phyloP scores from a whole-genome alignment of 30 jellyfish, hydroid and myxozoan species.

The Nemopilema nomurai region DNA sequence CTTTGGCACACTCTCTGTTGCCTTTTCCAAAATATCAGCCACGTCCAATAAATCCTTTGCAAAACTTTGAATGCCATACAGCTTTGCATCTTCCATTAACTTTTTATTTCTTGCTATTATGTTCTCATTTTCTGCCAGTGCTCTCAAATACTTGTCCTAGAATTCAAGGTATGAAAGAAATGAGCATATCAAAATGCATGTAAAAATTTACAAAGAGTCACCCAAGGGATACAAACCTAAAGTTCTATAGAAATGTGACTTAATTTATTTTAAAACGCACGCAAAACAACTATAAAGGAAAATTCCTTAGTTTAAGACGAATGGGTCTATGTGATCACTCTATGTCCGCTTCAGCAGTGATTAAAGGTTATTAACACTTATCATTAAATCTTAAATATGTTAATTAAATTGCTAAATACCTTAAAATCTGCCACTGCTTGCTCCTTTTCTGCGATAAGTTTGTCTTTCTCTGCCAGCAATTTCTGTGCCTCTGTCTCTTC shows the following conservation, averaged over 20 bases:
- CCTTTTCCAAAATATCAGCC: conserved; percentile 95
- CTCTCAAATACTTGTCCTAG: conserved; percentile 86
- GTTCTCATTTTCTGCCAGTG: conserved; percentile 93
- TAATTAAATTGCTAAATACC: conserved; percentile 10
- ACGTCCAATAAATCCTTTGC: conserved; percentile 91
- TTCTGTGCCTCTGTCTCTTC: conserved; percentile 45
- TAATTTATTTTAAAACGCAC: no score
- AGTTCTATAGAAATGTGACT: no score
- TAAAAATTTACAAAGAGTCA: no score
- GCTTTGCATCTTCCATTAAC: conserved; percentile 80
- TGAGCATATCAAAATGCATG: not conserved
- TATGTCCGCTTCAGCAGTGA: no score
- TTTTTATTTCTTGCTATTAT: conserved; percentile 70
- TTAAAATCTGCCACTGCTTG: conserved; percentile 58
- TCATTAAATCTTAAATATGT: no score
- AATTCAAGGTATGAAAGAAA: not conserved
- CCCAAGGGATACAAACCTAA: no score
- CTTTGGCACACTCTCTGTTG: conserved; percentile 83
- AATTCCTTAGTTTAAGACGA: no score
- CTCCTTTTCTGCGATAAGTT: conserved; percentile 35
- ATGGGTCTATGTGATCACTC: no score
- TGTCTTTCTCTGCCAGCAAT: conserved; percentile 45
- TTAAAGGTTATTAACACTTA: no score
- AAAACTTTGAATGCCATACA: conserved; percentile 83
- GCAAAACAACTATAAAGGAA: no score